Conservation (phyloP, 2,113 vertebrate species). For the Euleptes europaea region DNA sequence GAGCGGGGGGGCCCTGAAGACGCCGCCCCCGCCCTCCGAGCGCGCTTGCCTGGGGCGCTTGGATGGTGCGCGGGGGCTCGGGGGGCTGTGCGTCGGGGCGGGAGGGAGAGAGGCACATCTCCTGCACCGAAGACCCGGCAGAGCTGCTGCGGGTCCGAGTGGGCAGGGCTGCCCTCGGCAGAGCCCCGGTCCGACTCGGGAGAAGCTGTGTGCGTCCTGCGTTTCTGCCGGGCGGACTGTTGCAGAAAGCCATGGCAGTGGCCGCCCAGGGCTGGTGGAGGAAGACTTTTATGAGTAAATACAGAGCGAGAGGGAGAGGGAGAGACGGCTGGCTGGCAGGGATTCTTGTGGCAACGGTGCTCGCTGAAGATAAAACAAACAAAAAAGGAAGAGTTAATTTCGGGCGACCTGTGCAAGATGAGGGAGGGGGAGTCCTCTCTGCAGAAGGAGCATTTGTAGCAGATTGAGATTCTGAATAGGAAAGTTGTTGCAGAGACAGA, state of each 20-base stretch:
- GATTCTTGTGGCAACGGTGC: background rate
- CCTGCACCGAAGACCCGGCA: background rate
- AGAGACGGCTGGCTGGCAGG: background rate
- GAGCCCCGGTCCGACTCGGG: no score
- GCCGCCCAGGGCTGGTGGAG: background rate
- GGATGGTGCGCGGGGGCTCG: no score
- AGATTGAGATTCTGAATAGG: background rate
- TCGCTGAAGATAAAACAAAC: background rate
- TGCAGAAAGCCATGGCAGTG: background rate
- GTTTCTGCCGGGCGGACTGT: background rate
- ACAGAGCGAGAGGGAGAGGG: no score
- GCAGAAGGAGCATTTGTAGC: background rate
- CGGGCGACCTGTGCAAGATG: background rate
- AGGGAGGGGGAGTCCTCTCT: background rate
- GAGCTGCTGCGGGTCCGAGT: no score
- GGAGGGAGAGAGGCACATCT: background rate
- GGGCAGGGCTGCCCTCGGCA: no score
- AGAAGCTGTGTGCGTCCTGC: no score
- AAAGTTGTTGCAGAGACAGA: background rate
- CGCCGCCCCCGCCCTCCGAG: no score
- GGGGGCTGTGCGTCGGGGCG: no score
- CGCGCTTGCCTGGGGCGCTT: no score
- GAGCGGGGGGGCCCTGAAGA: no score
- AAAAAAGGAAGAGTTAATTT: background rate
- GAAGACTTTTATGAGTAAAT: no score